A percentile compares a stretch with the other conserved stretches of the same genome.
Evolutionary conservation across 2,113 vertebrate species (phyloP).

Genomic region (Bufo gargarizans): DNA sequence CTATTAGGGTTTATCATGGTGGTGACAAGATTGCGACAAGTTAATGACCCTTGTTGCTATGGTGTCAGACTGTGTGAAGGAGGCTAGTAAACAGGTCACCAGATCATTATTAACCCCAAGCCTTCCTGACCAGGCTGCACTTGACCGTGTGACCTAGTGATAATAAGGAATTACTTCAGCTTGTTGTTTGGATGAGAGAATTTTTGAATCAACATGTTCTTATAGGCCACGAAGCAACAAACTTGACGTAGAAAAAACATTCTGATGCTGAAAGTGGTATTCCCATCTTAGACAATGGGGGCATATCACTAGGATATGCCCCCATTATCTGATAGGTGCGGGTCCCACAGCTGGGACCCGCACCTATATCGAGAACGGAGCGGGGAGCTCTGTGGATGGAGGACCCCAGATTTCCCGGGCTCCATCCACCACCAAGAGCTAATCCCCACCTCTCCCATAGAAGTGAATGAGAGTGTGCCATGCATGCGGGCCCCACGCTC

Average conservation of each 20-base stretch:
- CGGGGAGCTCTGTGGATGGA: too few relatives aligned
- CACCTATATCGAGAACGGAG: too few relatives aligned
- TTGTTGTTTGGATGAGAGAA: not conserved
- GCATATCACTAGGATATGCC: too few relatives aligned
- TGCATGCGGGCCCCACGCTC: too few relatives aligned
- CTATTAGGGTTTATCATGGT: constrained; percentile 78
- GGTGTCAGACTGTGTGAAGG: constrained; percentile 72
- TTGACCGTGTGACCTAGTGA: constrained; percentile 6
- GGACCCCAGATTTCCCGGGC: too few relatives aligned
- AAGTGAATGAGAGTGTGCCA: too few relatives aligned
- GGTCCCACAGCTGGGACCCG: too few relatives aligned
- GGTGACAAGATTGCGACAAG: constrained; percentile 75
- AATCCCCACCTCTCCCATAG: too few relatives aligned
- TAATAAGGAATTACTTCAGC: not conserved
- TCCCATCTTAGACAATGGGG: too few relatives aligned
- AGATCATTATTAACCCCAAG: constrained; percentile 22
- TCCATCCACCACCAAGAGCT: too few relatives aligned
- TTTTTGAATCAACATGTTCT: not conserved
- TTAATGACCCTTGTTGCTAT: constrained; percentile 71
- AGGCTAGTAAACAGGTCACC: constrained; percentile 62
- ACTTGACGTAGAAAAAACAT: not conserved
- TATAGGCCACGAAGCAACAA: not conserved
- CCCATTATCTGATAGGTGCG: too few relatives aligned
- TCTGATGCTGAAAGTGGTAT: not conserved
- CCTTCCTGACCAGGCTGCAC: not conserved